Conservation (phyloP, 1,140 invertebrate genomes). For the Trachelipus rathkii region DNA sequence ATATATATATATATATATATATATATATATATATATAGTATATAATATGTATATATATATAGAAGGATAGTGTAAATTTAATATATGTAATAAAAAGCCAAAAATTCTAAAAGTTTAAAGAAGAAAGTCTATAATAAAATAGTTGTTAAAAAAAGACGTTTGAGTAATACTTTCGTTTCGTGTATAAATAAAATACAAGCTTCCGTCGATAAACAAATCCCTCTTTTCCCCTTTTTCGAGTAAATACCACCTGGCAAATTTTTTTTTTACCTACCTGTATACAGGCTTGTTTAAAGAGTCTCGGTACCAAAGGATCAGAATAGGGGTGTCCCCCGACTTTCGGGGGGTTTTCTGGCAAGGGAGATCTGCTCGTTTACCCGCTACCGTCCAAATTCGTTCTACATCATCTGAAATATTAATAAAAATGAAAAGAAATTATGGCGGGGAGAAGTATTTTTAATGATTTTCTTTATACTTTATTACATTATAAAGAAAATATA, state of each 20-base stretch:
- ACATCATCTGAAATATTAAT: background rate
- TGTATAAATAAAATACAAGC: background rate
- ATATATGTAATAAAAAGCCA: too few species aligned
- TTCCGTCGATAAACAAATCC: background rate
- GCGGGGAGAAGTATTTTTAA: too few species aligned
- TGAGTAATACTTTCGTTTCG: background rate
- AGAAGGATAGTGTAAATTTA: too few species aligned
- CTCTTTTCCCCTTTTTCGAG: background rate
- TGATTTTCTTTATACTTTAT: too few species aligned
- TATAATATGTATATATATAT: too few species aligned
- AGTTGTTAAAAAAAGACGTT: too few species aligned
- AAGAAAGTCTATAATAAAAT: too few species aligned
- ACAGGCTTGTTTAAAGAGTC: conserved; percentile 22
- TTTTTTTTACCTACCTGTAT: conserved; percentile 19
- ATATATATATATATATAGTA: too few species aligned
- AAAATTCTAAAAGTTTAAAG: too few species aligned
- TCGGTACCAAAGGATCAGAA: conserved; percentile 23
- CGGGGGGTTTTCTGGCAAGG: conserved; percentile 8
- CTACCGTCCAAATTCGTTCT: conserved; percentile 23
- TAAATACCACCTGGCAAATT: background rate
- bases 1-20: too few species aligned
- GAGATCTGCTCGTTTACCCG: conserved; percentile 19
- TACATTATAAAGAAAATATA: too few species aligned
- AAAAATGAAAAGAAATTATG: too few species aligned
- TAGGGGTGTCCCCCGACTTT: conserved; percentile 7